phyloP scores from a whole-genome alignment of 2,113 vertebrate species.

The Eleginops maclovinus region DNA sequence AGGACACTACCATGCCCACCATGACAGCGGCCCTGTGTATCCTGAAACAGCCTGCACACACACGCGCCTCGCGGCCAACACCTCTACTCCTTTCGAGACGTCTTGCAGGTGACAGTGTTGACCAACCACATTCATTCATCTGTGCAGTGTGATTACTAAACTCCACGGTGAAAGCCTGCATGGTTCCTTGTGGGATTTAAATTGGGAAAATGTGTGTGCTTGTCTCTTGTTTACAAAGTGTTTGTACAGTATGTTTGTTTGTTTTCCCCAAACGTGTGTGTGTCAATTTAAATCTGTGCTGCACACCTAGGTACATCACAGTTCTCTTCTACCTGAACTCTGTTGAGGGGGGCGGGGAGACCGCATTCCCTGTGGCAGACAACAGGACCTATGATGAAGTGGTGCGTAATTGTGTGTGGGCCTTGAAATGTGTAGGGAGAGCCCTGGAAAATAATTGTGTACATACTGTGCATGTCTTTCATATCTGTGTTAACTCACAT shows the following conservation, averaged over 20 bases:
- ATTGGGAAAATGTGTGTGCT: constrained; percentile 1
- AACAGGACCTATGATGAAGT: constrained; percentile 98
- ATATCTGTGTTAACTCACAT: constrained; percentile 46
- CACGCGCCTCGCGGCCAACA: constrained; percentile 91
- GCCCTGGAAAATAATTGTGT: constrained; percentile 49
- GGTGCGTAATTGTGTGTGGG: constrained; percentile 82
- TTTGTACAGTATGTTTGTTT: constrained; percentile 34
- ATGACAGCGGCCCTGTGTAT: constrained; percentile 96
- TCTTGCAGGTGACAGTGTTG: constrained; percentile 90
- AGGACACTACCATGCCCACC: constrained; percentile 97
- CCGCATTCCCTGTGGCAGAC: constrained; percentile 97
- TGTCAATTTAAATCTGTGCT: constrained; percentile 73
- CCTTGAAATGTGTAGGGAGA: constrained; percentile 33
- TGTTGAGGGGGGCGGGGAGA: constrained; percentile 97
- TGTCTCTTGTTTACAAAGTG: constrained; percentile 18
- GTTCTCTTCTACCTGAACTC: constrained; percentile 99
- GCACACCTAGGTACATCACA: constrained; percentile 93
- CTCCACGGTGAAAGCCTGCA: constrained; percentile 64
- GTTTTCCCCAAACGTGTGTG: constrained; percentile 50
- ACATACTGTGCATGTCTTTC: constrained; percentile 52
- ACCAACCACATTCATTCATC: constrained; percentile 11
- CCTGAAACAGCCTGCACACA: constrained; percentile 96
- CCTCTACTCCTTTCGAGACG: constrained; percentile 93
- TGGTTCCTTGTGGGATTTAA: constrained; percentile 35
- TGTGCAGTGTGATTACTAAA: constrained; percentile 31